Percentiles rank a stretch among this genome's conserved stretches.
phyloP scores from a whole-genome alignment of 2,888 invertebrate species.

The Pseudeuparius sepicola region DNA sequence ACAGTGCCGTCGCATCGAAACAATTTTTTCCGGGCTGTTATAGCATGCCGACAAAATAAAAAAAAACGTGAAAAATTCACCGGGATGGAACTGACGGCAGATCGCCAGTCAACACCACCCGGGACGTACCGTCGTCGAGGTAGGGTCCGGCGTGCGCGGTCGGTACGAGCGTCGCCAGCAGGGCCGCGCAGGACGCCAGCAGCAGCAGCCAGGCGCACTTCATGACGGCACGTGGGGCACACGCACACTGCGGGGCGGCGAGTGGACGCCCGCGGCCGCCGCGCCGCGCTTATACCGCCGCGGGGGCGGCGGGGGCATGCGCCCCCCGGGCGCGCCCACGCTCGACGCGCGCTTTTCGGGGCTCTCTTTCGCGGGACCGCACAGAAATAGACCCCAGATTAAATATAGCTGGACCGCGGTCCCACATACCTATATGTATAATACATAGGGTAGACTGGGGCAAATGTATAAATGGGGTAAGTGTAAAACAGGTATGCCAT shows the following conservation, averaged over 20 bases:
- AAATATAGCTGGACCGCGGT: conserved; percentile 13
- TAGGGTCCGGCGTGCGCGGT: conserved; percentile 32
- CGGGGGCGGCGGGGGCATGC: conserved; percentile 30
- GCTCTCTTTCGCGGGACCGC: no score
- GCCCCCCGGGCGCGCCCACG: conserved; percentile 28
- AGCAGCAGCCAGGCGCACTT: conserved; percentile 36
- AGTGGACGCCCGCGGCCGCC: conserved; percentile 30
- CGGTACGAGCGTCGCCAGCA: conserved; percentile 31
- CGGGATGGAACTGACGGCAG: neutral
- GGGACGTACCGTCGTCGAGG: conserved; percentile 35
- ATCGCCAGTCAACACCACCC: neutral
- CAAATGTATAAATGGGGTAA: no score
- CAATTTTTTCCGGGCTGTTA: no score
- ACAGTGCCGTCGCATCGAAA: no score
- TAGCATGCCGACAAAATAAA: no score
- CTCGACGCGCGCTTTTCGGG: conserved; percentile 16
- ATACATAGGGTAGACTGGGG: no score
- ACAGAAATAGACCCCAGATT: no score
- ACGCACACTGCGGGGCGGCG: no score
- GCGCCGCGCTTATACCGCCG: conserved; percentile 33
- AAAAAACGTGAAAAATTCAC: conserved; percentile 6
- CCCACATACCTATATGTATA: conserved; percentile 9
- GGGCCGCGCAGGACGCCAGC: conserved; percentile 33
- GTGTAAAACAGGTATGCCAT: no score
- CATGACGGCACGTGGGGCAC: conserved; percentile 35